Evolutionary conservation across 1,140 invertebrate species (phyloP).

Genomic region (Drosophila malerkotliana): DNA sequence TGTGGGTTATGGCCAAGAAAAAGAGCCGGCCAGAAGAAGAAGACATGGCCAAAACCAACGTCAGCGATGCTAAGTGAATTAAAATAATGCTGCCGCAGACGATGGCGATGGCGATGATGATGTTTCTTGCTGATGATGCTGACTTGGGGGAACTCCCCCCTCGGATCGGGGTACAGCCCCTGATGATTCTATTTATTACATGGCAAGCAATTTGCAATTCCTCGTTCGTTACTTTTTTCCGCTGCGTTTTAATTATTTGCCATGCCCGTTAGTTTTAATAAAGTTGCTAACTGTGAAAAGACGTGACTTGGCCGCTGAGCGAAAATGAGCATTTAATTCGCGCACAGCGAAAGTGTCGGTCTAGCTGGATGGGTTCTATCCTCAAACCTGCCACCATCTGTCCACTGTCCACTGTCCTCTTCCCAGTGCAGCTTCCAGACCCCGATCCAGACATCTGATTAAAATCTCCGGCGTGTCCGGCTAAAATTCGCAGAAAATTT

Average conservation of each 20-base stretch:
- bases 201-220: slow-evolving; percentile 73
- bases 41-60: slow-evolving; percentile 47
- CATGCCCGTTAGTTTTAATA: slow-evolving; percentile 80
- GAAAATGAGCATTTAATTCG: slow-evolving; percentile 74
- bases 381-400: background rate
- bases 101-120: slow-evolving; percentile 16
- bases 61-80: slow-evolving; percentile 74
- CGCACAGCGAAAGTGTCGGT: slow-evolving; percentile 72
- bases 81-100: slow-evolving; percentile 63
- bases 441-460: slow-evolving; percentile 59
- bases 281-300: slow-evolving; percentile 81
- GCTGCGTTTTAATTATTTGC: slow-evolving; percentile 79
- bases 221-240: slow-evolving; percentile 29
- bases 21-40: slow-evolving; percentile 3
- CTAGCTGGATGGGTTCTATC: slow-evolving; percentile 8
- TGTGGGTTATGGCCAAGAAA: slow-evolving; percentile 30
- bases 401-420: background rate
- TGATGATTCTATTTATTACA: slow-evolving; percentile 82
- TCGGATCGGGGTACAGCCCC: slow-evolving; percentile 16
- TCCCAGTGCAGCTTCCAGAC: slow-evolving; percentile 17
- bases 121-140: slow-evolving; percentile 32
- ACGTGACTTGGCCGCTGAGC: slow-evolving; percentile 58
- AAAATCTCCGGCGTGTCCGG: slow-evolving; percentile 69
- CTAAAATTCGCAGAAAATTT: slow-evolving; percentile 74
- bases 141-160: slow-evolving; percentile 13